A percentile compares a stretch with the other conserved stretches of the same genome.
phyloP scores from a whole-genome alignment of 1,140 invertebrate genomes.

The Bombus haemorrhoidalis region DNA sequence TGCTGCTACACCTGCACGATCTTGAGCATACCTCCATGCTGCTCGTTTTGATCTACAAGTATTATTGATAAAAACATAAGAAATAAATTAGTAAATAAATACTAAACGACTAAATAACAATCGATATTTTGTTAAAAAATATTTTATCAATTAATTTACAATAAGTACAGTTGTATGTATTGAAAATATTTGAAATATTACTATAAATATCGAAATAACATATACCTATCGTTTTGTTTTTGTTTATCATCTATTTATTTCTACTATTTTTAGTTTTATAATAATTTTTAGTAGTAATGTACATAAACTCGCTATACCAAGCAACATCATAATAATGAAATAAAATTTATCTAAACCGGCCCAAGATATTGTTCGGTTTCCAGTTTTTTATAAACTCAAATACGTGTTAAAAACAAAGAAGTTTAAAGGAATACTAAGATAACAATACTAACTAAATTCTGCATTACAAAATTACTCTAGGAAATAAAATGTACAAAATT shows the following conservation, averaged over 20 bases:
- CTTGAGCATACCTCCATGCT: constrained; percentile 92
- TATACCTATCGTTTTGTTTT: neutral
- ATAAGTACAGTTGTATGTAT: too few relatives aligned
- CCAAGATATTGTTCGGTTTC: constrained; percentile 39
- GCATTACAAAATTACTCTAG: neutral
- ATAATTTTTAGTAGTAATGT: neutral
- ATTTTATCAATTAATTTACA: neutral
- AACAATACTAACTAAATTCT: neutral
- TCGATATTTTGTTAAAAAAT: neutral
- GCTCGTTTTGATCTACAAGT: constrained; percentile 90
- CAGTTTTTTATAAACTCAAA: neutral
- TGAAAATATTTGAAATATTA: too few relatives aligned
- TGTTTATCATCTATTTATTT: neutral
- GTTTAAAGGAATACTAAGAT: neutral
- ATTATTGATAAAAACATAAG: constrained; percentile 17
- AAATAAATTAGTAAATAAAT: constrained; percentile 18
- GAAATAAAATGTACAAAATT: neutral
- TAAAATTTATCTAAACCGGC: constrained; percentile 22
- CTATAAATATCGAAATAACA: neutral
- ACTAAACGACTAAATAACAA: neutral
- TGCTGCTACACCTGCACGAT: constrained; percentile 91
- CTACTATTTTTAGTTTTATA: constrained; percentile 19
- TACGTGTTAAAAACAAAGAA: neutral
- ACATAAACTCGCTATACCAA: neutral
- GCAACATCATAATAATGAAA: neutral